Conservation (phyloP, 2,888 invertebrate genomes). For the Gari tellinella region DNA sequence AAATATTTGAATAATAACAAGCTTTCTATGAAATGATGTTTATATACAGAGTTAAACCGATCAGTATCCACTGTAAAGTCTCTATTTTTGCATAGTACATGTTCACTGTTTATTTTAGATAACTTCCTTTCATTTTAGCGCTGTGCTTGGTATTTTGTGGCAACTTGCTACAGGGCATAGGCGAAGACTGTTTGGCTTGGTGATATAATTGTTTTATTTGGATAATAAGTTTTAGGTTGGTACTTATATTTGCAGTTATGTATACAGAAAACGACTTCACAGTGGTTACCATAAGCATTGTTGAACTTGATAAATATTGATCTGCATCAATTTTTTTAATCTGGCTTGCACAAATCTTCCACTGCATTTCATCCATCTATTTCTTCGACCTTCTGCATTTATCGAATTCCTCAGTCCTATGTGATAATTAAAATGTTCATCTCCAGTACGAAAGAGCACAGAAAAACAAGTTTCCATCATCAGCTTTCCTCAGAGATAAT, state of each 20-base stretch:
- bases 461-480: constrained; percentile 43
- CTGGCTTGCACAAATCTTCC: background rate
- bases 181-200: too few species aligned
- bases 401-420: background rate
- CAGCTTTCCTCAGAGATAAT: constrained; percentile 1
- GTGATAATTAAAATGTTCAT: constrained; percentile 20
- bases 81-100: too few species aligned
- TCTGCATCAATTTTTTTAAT: background rate
- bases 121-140: too few species aligned
- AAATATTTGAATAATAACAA: too few species aligned
- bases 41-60: too few species aligned
- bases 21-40: too few species aligned
- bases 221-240: background rate
- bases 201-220: too few species aligned
- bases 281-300: constrained; percentile 12
- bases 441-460: constrained; percentile 23
- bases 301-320: constrained; percentile 13
- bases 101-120: too few species aligned
- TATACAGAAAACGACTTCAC: constrained; percentile 13
- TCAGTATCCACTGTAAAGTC: too few species aligned
- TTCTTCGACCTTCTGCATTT: background rate
- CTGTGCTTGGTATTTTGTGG: too few species aligned
- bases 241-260: background rate
- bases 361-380: constrained; percentile 1
- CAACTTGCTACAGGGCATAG: too few species aligned